A percentile compares a stretch with the other conserved stretches of the same genome.
Conservation (phyloP, 2,113 vertebrate genomes). For the Dromaius novaehollandiae region DNA sequence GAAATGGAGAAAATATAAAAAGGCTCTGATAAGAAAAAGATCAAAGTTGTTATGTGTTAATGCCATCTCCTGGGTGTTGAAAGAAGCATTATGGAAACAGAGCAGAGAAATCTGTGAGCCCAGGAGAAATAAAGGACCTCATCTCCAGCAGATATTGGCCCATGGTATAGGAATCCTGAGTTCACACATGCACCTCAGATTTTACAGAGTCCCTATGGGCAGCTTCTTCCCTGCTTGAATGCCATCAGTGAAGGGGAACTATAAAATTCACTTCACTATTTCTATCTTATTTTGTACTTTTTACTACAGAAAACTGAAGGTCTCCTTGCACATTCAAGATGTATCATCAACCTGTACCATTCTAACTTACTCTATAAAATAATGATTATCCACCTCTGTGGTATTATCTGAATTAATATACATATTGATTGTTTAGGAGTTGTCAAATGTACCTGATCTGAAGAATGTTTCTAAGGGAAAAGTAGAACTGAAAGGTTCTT, state of each 20-base stretch:
- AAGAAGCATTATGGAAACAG: background rate
- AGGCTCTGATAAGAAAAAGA: background rate
- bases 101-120: fast-evolving
- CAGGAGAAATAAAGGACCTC: background rate
- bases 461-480: background rate
- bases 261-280: background rate
- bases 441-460: background rate
- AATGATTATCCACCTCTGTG: too few species aligned
- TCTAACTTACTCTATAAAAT: background rate
- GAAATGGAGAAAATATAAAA: background rate
- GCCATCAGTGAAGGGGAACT: background rate
- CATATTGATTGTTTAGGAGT: background rate
- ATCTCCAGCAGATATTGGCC: background rate
- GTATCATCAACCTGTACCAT: background rate
- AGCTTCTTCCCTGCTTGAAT: background rate
- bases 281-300: background rate
- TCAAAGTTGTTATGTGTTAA: background rate
- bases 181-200: fast-evolving
- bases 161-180: background rate
- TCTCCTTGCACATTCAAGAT: background rate
- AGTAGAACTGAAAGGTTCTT: background rate
- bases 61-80: background rate
- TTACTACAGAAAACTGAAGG: background rate
- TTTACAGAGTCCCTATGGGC: background rate
- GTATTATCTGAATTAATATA: background rate